A percentile compares a stretch with the other conserved stretches of the same genome.
Evolutionary conservation across 2,888 invertebrate genomes (phyloP).

Genomic region (Polyommatus icarus): DNA sequence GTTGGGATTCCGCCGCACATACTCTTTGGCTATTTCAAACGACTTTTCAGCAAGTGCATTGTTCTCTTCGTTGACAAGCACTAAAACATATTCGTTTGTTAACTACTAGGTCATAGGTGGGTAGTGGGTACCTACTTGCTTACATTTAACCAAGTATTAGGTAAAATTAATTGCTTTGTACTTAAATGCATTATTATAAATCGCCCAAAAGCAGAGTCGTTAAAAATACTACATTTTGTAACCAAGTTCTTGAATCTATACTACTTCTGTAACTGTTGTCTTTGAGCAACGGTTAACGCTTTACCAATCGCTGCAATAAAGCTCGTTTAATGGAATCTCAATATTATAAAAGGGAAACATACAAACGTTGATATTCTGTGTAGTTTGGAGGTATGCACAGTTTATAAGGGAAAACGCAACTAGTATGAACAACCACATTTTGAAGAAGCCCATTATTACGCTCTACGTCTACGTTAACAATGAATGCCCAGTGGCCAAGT

Average conservation of each 20-base stretch:
- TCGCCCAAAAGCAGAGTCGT: too few species aligned
- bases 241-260: too few species aligned
- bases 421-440: slow-evolving; percentile 45
- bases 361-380: slow-evolving; percentile 87
- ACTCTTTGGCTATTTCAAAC: slow-evolving; percentile 85
- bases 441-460: background rate
- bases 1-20: slow-evolving; percentile 84
- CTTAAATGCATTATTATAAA: too few species aligned
- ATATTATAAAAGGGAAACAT: slow-evolving; percentile 62
- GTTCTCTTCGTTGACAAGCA: slow-evolving; percentile 87
- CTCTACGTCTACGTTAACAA: slow-evolving; percentile 12
- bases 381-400: slow-evolving; percentile 76
- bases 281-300: background rate
- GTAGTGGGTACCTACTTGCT: too few species aligned
- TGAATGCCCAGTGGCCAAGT: slow-evolving; percentile 38
- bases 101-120: too few species aligned
- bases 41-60: slow-evolving; percentile 86
- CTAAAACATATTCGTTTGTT: slow-evolving; percentile 60
- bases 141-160: too few species aligned
- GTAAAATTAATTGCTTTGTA: too few species aligned
- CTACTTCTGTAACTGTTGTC: background rate
- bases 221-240: too few species aligned
- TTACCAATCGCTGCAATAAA: background rate
- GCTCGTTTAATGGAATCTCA: slow-evolving; percentile 5
- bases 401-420: slow-evolving; percentile 48